Conservation (phyloP, 1,140 invertebrate species). For the Brachionus calyciflorus region DNA sequence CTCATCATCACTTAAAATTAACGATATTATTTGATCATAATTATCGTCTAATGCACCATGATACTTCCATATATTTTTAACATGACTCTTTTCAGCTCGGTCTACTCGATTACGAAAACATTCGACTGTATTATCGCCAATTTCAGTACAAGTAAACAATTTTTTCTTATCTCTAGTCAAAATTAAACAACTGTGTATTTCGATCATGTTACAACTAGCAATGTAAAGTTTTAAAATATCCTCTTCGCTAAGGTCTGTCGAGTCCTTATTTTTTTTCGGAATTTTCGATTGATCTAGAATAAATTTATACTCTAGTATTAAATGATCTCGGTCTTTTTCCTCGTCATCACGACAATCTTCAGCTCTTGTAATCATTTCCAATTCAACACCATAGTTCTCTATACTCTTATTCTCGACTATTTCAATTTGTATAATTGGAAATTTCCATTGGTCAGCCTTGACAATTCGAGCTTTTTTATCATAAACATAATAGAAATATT, state of each 20-base stretch:
- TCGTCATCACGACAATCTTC: conserved; percentile 41
- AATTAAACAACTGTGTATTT: conserved; percentile 68
- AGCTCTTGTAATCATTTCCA: conserved; percentile 33
- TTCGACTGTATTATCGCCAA: conserved; percentile 36
- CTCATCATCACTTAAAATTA: conserved; percentile 77
- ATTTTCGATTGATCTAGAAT: neutral
- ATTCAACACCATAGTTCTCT: conserved; percentile 33
- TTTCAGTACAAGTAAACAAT: conserved; percentile 65
- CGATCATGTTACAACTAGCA: neutral
- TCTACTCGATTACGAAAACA: conserved; percentile 40
- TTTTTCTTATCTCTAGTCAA: conserved; percentile 64
- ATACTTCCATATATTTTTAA: conserved; percentile 54
- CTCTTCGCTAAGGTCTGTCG: neutral
- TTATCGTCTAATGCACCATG: conserved; percentile 60
- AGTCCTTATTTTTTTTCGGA: conserved; percentile 40
- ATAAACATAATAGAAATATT: conserved; percentile 31
- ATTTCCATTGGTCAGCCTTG: conserved; percentile 14
- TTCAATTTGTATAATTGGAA: conserved; percentile 36
- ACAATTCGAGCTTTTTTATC: conserved; percentile 14
- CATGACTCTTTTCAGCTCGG: neutral
- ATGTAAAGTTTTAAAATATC: neutral
- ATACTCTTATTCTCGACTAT: conserved; percentile 39
- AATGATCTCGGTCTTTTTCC: conserved; percentile 41
- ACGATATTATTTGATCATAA: conserved; percentile 68
- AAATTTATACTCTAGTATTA: conserved; percentile 37